Percentiles rank a stretch among this genome's conserved stretches.
Evolutionary conservation across 2,888 invertebrate genomes (phyloP).

Genomic region (Campopleginae sp.): DNA sequence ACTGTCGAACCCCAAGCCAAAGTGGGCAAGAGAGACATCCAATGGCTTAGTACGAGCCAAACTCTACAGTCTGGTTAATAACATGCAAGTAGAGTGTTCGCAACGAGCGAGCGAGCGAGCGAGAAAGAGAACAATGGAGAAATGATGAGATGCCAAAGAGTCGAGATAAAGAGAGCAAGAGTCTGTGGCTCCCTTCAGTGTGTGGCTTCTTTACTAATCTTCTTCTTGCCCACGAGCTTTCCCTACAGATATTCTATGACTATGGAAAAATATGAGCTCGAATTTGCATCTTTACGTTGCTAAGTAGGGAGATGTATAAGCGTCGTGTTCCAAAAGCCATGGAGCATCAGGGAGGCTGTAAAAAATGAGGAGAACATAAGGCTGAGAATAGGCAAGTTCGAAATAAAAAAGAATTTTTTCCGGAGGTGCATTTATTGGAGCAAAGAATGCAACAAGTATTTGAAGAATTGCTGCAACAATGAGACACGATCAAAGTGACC

Average conservation of each 20-base stretch:
- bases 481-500: no score
- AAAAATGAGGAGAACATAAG: slow-evolving; percentile 18
- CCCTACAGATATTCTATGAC: slow-evolving; percentile 36
- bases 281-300: slow-evolving; percentile 52
- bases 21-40: slow-evolving; percentile 35
- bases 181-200: slow-evolving; percentile 28
- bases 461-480: no score
- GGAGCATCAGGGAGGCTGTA: background rate
- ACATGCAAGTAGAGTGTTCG: slow-evolving; percentile 59
- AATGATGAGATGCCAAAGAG: slow-evolving; percentile 55
- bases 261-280: slow-evolving; percentile 43
- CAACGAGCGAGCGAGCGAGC: slow-evolving; percentile 39
- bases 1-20: slow-evolving; percentile 61
- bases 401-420: background rate
- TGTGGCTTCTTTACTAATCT: slow-evolving; percentile 47
- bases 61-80: slow-evolving; percentile 56
- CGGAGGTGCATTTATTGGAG: background rate
- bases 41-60: slow-evolving; percentile 43
- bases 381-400: background rate
- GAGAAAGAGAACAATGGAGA: background rate
- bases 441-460: slow-evolving; percentile 31
- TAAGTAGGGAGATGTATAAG: slow-evolving; percentile 26
- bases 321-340: background rate
- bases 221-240: slow-evolving; percentile 18
- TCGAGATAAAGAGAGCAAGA: slow-evolving; percentile 30